These are phyloP conservation scores for Muricea muricata DNA, from an alignment of 92 coral and sea anemone genomes.

Conservation along the genomic window DNA sequence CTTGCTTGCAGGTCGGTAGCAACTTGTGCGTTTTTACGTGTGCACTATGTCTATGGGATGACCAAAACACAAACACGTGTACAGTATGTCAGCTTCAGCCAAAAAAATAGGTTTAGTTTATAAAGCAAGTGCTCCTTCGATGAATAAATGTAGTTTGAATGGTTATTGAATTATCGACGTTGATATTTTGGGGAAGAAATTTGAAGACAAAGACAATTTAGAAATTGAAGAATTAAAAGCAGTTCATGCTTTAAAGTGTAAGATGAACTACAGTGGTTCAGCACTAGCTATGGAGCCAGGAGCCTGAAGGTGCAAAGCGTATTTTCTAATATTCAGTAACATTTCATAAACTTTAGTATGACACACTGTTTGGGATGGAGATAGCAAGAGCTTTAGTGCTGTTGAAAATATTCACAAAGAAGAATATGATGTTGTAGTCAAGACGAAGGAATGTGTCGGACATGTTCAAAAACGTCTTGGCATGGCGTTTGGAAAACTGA, in stretches of 20 bases:
- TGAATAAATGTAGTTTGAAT: slow-evolving; percentile 14
- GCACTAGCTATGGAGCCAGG: slow-evolving; percentile 27
- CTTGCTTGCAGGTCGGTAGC: no score
- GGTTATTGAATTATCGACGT: slow-evolving; percentile 46
- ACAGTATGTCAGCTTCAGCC: slow-evolving; percentile 45
- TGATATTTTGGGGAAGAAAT: slow-evolving; percentile 50
- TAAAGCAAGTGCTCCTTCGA: slow-evolving; percentile 7
- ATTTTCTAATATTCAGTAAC: slow-evolving; percentile 10
- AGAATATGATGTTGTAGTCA: no score
- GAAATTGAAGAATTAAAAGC: slow-evolving; percentile 24
- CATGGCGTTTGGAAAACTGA: background rate
- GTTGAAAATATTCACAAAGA: slow-evolving; percentile 16
- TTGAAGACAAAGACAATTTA: slow-evolving; percentile 11
- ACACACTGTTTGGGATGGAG: slow-evolving; percentile 65
- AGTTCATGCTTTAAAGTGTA: slow-evolving; percentile 30
- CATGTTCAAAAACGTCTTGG: slow-evolving; percentile 18
- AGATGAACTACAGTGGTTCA: slow-evolving; percentile 19
- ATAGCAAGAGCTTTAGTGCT: slow-evolving; percentile 47
- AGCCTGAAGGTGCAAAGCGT: slow-evolving; percentile 23
- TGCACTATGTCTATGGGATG: no score
- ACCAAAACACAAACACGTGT: background rate
- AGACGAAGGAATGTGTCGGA: no score
- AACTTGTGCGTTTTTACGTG: no score
- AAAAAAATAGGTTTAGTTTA: slow-evolving; percentile 26
- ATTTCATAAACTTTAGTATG: slow-evolving; percentile 37